Evolutionary conservation across 35 echinoderm and acorn worm species (phyloP).

Genomic region (Heliocidaris tuberculata): DNA sequence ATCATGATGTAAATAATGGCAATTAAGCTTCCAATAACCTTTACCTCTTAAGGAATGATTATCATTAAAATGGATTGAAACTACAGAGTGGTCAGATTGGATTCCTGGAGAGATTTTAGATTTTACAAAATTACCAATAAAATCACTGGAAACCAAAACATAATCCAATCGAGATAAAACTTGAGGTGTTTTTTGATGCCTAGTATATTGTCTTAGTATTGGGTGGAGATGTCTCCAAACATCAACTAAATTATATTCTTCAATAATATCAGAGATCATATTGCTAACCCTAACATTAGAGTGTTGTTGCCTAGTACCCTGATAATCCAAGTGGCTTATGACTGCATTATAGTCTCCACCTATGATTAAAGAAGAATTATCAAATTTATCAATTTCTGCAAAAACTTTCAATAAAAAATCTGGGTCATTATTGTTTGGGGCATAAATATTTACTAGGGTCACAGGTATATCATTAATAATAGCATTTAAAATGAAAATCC

Average conservation of each 20-base stretch:
- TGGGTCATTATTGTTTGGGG: slow-evolving; percentile 50
- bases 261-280: slow-evolving; percentile 40
- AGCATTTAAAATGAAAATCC: slow-evolving; percentile 43
- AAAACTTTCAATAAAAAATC: slow-evolving; percentile 52
- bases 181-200: not conserved
- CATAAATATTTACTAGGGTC: slow-evolving; percentile 49
- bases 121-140: not conserved
- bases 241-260: not conserved
- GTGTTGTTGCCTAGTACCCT: slow-evolving; percentile 23
- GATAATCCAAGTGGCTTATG: slow-evolving; percentile 19
- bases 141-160: slow-evolving; percentile 27
- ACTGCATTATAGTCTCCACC: slow-evolving; percentile 24
- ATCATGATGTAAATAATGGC: too few relatives aligned
- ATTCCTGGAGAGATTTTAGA: not conserved
- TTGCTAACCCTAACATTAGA: not conserved
- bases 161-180: slow-evolving; percentile 46
- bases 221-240: slow-evolving; percentile 46
- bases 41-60: not conserved
- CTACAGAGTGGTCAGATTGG: slow-evolving; percentile 30
- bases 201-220: slow-evolving; percentile 25
- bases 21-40: too few relatives aligned
- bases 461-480: slow-evolving; percentile 27
- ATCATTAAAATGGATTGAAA: slow-evolving; percentile 45
- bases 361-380: slow-evolving; percentile 21
- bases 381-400: slow-evolving; percentile 53